Evolutionary conservation across 2,797 vertebrate genomes (phyloP), one percentile per base, ranked within the genome.

Genomic region (Microctenopoma steveboyesi): DNA sequence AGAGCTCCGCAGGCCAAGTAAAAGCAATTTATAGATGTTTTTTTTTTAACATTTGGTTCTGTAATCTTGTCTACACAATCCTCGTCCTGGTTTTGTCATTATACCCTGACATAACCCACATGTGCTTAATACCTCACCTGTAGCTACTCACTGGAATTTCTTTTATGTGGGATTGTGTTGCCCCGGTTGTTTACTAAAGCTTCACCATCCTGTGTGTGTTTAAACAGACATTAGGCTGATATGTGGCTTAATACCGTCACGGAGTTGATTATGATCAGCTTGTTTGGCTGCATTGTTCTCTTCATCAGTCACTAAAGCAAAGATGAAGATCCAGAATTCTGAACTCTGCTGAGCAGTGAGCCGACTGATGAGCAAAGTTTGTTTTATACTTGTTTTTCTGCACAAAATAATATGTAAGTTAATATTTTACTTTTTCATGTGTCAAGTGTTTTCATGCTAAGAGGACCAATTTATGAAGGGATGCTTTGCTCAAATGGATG

Each of bases 341-440:
- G 46, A 62, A 69, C 56, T 68, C 73, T 81, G n/a, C 53, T 72
- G 55, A 82, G 57, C 61, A 57, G 46, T 7, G 12, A 42, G 16
- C 6, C 4, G 1, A 55, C 7, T 61, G 8, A 47, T 53, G 62
- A 12, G 64, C 43, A 43, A 46, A 56, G 18, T 64, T 53, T 51
- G 43, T 71, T 86, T 84, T 82, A 42, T 79, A 81, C 47, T 48
- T 43, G n/a, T 64, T 63, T 70, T 48, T 43, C 66, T 54, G 42
- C 5, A 35, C 42, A 63, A 51, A 3, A 42, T 46, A 25, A 60
- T 59, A 72, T 16, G 55, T n/a, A 40, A 7, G 13, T 63, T 46
- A 33, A 51, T 47, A 15, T 63, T 67, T 58, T 55, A 35, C n/a
- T 46, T 1, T 73, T 27, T 25, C 30, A 4, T 33, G 28, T 53